phyloP scores from a whole-genome alignment of 2,113 vertebrate genomes.

The Ia io region DNA sequence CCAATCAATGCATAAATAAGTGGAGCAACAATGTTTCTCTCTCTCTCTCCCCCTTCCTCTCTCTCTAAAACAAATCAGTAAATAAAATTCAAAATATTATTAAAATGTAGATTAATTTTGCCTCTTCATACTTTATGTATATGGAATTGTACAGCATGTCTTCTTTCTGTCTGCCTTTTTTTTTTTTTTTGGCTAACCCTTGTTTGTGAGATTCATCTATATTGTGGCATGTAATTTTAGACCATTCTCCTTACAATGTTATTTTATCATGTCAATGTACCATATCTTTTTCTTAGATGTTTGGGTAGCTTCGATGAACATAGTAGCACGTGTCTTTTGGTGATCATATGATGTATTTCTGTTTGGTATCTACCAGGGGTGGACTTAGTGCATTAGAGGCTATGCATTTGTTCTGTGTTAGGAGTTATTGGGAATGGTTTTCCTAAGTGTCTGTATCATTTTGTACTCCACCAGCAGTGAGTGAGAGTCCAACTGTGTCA shows the following conservation, averaged over 20 bases:
- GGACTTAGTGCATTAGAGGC: not conserved
- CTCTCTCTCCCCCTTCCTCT: not conserved
- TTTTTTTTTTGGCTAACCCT: not conserved
- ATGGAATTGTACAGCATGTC: not conserved
- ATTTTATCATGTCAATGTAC: not conserved
- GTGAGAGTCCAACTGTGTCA: not conserved
- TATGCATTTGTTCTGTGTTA: not conserved
- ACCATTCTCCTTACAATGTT: not conserved
- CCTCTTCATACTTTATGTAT: not conserved
- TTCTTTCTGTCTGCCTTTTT: not conserved
- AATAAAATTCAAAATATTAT: not conserved
- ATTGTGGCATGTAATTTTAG: not conserved
- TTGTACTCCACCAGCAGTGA: not conserved
- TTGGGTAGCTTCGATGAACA: not conserved
- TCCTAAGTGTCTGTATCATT: not conserved
- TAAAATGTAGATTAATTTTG: not conserved
- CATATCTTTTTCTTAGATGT: not conserved
- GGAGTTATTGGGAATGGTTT: not conserved
- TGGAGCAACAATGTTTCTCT: not conserved
- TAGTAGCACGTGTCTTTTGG: not conserved
- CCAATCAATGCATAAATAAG: not conserved
- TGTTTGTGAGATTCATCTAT: not conserved
- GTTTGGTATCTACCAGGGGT: not conserved
- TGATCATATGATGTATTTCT: not conserved
- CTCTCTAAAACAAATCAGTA: not conserved